Conservation (phyloP, 2,113 vertebrate species). For the Sylvia atricapilla region DNA sequence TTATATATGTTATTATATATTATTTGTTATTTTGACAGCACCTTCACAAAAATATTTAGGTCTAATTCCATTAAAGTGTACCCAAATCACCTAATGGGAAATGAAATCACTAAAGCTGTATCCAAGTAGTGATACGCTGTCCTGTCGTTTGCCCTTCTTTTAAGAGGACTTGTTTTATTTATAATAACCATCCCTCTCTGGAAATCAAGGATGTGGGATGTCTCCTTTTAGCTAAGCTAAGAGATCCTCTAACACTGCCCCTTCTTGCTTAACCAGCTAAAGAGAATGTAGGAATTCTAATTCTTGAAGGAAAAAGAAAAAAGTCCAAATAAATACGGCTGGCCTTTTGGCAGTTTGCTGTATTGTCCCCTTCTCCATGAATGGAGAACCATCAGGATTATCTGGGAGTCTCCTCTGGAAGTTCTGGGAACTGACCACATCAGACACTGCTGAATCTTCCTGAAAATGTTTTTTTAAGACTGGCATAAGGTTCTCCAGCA, state of each 20-base stretch:
- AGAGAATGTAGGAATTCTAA: not conserved
- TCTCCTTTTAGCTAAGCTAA: not conserved
- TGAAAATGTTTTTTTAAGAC: not conserved
- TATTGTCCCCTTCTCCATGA: not conserved
- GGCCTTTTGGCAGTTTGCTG: not conserved
- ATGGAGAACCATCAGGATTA: not conserved
- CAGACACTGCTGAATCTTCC: not conserved
- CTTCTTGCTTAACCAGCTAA: not conserved
- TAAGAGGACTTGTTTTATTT: not conserved
- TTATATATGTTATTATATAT: no score
- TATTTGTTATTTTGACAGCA: not conserved
- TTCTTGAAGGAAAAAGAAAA: not conserved
- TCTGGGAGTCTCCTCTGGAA: not conserved
- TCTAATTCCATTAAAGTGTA: not conserved
- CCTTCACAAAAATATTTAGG: not conserved
- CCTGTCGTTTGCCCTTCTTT: not conserved
- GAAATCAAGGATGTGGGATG: not conserved
- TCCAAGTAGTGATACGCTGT: not conserved
- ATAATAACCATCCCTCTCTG: not conserved
- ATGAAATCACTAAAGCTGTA: not conserved
- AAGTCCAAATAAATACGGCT: not conserved
- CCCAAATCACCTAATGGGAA: not conserved
- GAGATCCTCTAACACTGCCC: not conserved
- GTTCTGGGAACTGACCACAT: not conserved
- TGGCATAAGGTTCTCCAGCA: not conserved